Evolutionary conservation across 1,140 invertebrate genomes (phyloP), one percentile per base, ranked within the genome.

Genomic region (Drosophila yakuba): DNA sequence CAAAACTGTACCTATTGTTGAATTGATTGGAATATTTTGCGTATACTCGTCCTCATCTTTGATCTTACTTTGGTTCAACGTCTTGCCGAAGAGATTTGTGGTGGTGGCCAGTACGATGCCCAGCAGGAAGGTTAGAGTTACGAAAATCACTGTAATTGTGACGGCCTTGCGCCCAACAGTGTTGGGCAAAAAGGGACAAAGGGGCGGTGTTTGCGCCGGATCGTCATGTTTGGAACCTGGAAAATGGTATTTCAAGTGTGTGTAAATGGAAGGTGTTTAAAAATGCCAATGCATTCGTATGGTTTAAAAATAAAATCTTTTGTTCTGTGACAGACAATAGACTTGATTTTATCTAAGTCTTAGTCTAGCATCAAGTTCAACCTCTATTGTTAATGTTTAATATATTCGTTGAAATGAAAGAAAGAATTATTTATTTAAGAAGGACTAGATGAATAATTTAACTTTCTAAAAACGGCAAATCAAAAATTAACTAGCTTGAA

Each of bases 21-120:
- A 91, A 91, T 92, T 91, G 90, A 93, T 92, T 90, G 92, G 91
- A 86, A 91, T 92, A 91, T 90, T 92, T 83, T 68, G 80, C 81
- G 90, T 80, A 57, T 80, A 86, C 76, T 92, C 92, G 60, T 92
- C 92, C 73, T 80, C 89, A 78, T 92, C 92, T 60, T 78, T 86
- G 57, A 88, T 48, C 91, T 92, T 92, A 92, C 91, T 91, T 91
- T 89, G 90, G 63, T 74, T 76, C 64, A 75, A 43, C 50, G 80
- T 62, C 55, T 80, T 78, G 43, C 75, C 81, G 69, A 90, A 90
- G 7, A 90, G n/a, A 50, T 80, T 78, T 20, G 80, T 80, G 39
- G 80, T 84, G 8, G 73, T 69, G 39, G 75, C 81, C 74, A 90
- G 25, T 25, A 80, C 57, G 15, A 75, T 41, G 43, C 62, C 74